Percentiles rank a stretch among this genome's conserved stretches.
These are phyloP conservation scores for Mormyrus proboscirostris DNA, from an alignment of 2,797 vertebrate species.

Conservation along the genomic window DNA sequence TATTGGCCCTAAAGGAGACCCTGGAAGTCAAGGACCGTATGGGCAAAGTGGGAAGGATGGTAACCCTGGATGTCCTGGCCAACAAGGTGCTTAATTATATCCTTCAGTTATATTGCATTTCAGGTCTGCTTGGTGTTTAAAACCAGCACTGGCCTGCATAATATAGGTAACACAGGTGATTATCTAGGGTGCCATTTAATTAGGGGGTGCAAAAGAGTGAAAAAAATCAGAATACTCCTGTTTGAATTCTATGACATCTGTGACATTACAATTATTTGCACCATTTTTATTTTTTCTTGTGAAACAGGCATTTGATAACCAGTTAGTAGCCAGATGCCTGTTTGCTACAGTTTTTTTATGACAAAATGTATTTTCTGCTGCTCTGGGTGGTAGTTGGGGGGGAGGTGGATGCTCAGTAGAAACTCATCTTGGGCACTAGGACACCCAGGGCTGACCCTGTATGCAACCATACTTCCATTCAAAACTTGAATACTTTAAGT, in stretches of 20 bases:
- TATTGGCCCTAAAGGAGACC: slow-evolving; percentile 47
- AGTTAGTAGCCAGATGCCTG: background rate
- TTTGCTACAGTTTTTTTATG: background rate
- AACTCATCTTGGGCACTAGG: background rate
- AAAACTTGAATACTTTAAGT: background rate
- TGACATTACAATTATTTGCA: background rate
- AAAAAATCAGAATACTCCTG: background rate
- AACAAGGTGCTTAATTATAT: slow-evolving; percentile 42
- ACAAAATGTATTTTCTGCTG: background rate
- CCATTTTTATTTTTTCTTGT: background rate
- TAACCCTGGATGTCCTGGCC: slow-evolving; percentile 43
- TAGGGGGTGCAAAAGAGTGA: background rate
- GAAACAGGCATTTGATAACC: background rate
- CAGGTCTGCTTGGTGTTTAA: background rate
- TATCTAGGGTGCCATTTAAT: background rate
- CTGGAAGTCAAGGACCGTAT: slow-evolving; percentile 37
- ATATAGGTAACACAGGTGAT: background rate
- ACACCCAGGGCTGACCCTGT: background rate
- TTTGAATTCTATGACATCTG: background rate
- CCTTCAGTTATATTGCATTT: background rate
- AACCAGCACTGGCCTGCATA: background rate
- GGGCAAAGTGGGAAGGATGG: slow-evolving; percentile 47
- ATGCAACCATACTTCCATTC: background rate
- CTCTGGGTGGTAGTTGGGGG: background rate
- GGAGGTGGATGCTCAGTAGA: background rate